Evolutionary conservation across 2,888 invertebrate genomes (phyloP), one percentile per base, ranked within the genome.

Genomic region (Pristionchus maxplancki): DNA sequence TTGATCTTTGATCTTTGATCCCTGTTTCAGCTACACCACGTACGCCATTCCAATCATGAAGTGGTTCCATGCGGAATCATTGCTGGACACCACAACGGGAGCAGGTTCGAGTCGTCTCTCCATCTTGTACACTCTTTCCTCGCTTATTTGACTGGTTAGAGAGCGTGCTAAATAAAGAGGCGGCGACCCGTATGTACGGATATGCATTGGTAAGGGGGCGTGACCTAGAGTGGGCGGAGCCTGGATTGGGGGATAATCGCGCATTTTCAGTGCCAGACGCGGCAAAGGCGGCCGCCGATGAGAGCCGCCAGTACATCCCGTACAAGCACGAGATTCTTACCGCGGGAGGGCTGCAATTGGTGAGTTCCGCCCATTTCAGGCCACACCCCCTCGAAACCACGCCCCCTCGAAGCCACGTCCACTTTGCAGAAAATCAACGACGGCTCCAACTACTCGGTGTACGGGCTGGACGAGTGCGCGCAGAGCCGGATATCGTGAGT

Each of bases 311-410:
- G n/a, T 58, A n/a, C 44, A 44, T 24, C 3, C 44, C 40, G 78
- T 78, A 78, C 78, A 78, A 78, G 44, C 78, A 78, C 28, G 78
- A 78, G 28, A 40, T 78, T n/a, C 48, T 78, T 4, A 44, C 13
- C 13, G 1, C 24, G n/a, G 78, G 78, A 28, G 78, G 78, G 11
- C n/a, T 44, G 11, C 8, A 6, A 11, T 13, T n/a, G 17, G 78
- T 44, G 28, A 74, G 71, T 9, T 8, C 6, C 44, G 44, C 44
- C 44, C 44, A 9, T 11, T 67, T 5, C 13, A 67, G 28, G 34
- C 28, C 28, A 67, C 28, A 34, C 17, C 31, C 67, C 67, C 34
- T 67, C 34, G 15, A 17, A 13, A 13, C 64, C 67, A 15, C 34
- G 67, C 15, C 31, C 34, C 5, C 31, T 15, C 1, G 3, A 58